Conservation (phyloP, 2,113 vertebrate genomes). For the Suricata suricatta region DNA sequence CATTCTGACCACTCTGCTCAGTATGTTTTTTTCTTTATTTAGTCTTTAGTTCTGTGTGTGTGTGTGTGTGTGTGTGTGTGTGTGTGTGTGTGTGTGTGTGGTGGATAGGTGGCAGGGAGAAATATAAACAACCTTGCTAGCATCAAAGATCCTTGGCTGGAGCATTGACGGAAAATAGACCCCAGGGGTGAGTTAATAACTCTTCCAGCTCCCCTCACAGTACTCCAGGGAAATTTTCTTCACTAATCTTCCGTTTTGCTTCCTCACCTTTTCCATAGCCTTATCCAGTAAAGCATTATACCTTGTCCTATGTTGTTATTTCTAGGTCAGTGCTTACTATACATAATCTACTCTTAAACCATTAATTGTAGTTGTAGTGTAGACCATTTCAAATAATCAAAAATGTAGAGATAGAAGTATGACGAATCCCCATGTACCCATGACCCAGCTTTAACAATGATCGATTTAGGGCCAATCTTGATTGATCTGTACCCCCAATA, state of each 20-base stretch:
- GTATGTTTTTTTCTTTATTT: neutral
- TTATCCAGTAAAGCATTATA: neutral
- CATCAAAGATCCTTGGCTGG: neutral
- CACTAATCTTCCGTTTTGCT: neutral
- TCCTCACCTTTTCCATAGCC: neutral
- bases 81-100: neutral
- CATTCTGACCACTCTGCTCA: neutral
- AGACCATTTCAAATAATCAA: neutral
- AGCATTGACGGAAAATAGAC: neutral
- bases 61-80: neutral
- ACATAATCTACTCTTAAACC: neutral
- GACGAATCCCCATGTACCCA: neutral
- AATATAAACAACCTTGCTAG: neutral
- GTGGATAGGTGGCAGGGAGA: neutral
- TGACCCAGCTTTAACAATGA: neutral
- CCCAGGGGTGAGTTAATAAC: neutral
- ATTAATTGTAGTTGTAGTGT: neutral
- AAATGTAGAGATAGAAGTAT: neutral
- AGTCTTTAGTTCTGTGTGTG: neutral
- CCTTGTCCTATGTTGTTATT: neutral
- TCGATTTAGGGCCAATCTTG: neutral
- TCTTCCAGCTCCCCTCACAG: neutral
- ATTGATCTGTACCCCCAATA: neutral
- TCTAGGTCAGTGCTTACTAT: neutral
- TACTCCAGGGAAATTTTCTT: neutral